Conservation (phyloP, 1,140 invertebrate species). For the Microvelia longipes region DNA sequence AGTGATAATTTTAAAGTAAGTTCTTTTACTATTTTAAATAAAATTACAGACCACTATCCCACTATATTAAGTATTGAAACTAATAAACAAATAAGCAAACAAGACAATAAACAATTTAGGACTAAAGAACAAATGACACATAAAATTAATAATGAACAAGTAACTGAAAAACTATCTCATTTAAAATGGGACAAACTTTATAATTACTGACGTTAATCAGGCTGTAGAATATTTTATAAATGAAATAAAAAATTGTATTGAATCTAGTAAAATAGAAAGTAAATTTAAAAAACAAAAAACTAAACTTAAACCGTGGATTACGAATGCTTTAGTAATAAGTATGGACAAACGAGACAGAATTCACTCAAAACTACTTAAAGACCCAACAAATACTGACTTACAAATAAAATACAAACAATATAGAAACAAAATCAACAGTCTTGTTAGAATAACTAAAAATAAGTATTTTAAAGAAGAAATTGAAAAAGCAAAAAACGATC, state of each 20-base stretch:
- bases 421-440: background rate
- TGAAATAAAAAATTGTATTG: background rate
- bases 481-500: background rate
- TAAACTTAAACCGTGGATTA: background rate
- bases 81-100: no score
- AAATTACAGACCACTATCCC: no score
- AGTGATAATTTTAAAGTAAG: no score
- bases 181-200: background rate
- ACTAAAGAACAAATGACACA: background rate
- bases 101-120: no score
- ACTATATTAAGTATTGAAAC: no score
- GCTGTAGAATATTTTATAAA: background rate
- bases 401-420: background rate
- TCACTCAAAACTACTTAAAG: background rate
- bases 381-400: background rate
- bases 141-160: background rate
- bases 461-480: background rate
- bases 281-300: background rate
- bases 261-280: background rate
- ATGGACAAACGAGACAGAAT: background rate
- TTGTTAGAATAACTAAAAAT: background rate
- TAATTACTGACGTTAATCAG: background rate
- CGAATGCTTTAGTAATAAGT: background rate
- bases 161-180: background rate
- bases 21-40: no score